Percentiles rank a stretch among this genome's conserved stretches.
Evolutionary conservation across 2,888 invertebrate genomes (phyloP).

Genomic region (Steinernema scapterisci): DNA sequence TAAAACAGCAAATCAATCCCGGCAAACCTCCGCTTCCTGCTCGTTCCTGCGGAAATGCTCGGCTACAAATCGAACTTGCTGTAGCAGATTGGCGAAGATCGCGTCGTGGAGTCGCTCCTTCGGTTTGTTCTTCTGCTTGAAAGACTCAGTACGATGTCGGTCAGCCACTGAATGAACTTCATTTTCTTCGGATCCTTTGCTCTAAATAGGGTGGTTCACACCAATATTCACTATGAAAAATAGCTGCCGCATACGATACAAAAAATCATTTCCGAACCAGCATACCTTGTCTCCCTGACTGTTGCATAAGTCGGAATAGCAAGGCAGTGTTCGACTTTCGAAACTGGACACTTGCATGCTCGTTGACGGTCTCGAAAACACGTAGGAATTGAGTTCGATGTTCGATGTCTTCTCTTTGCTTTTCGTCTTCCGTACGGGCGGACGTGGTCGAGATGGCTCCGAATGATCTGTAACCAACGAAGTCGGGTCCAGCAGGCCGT

Average conservation of each 20-base stretch:
- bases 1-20: not conserved
- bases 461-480: not conserved
- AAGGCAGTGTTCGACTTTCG: slow-evolving; percentile 6
- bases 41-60: slow-evolving; percentile 65
- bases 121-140: slow-evolving; percentile 21
- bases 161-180: not conserved
- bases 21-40: slow-evolving; percentile 59
- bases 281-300: not conserved
- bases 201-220: not conserved
- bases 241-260: too few relatives aligned
- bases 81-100: slow-evolving; percentile 60
- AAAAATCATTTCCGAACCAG: too few relatives aligned
- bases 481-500: not conserved
- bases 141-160: not conserved
- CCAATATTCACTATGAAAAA: too few relatives aligned
- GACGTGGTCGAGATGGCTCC: not conserved
- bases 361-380: slow-evolving; percentile 20
- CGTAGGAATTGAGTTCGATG: slow-evolving; percentile 8
- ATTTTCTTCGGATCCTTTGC: not conserved
- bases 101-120: slow-evolving; percentile 58
- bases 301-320: slow-evolving; percentile 8
- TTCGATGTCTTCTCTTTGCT: not conserved
- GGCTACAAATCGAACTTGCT: slow-evolving; percentile 66
- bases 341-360: slow-evolving; percentile 21
- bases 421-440: not conserved